phyloP scores from a whole-genome alignment of 2,113 vertebrate species.

The Ascaphus truei region DNA sequence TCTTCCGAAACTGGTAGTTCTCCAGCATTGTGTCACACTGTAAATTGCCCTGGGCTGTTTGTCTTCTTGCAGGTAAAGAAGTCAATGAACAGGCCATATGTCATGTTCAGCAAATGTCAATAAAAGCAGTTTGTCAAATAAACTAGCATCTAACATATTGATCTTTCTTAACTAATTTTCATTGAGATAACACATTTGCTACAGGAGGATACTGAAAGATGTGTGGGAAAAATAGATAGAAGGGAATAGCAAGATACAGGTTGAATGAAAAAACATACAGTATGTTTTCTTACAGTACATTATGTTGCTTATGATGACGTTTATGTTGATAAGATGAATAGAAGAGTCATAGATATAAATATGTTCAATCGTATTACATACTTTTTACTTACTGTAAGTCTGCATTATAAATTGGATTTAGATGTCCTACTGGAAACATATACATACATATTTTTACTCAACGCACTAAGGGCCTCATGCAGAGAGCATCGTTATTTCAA shows the following conservation, averaged over 20 bases:
- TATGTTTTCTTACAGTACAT: too few species aligned
- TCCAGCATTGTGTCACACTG: not conserved
- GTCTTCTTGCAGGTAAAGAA: not conserved
- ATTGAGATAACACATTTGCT: not conserved
- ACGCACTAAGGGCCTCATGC: too few species aligned
- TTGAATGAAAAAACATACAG: too few species aligned
- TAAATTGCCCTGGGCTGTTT: not conserved
- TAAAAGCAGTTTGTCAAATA: not conserved
- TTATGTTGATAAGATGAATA: too few species aligned
- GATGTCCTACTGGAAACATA: too few species aligned
- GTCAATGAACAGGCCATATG: constrained; percentile 1
- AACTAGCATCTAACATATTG: not conserved
- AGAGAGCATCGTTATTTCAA: too few species aligned
- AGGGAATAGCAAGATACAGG: not conserved
- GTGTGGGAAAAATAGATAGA: not conserved
- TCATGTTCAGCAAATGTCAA: constrained; percentile 8
- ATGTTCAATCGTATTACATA: too few species aligned
- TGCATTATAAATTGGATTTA: too few species aligned
- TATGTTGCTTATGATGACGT: too few species aligned
- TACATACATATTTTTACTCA: too few species aligned
- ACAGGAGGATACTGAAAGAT: not conserved
- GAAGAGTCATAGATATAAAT: too few species aligned
- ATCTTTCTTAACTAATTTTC: not conserved
- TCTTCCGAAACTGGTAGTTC: not conserved
- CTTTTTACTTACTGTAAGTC: too few species aligned